A percentile compares a stretch with the other conserved stretches of the same genome.
These are phyloP conservation scores for Tetranychus piercei DNA, from an alignment of 2,888 invertebrate species.

Conservation along the genomic window DNA sequence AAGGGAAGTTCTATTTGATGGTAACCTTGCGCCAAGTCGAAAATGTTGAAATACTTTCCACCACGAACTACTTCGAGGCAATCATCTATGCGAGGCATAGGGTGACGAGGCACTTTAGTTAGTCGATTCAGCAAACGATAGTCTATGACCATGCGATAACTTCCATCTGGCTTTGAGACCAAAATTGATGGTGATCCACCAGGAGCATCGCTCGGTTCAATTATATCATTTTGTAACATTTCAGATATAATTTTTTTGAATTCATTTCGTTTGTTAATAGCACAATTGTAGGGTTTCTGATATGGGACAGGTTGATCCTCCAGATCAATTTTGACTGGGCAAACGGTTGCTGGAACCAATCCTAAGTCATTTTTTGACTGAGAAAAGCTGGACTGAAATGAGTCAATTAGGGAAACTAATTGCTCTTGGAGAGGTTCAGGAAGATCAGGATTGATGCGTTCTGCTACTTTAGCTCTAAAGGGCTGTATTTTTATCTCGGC, in stretches of 20 bases:
- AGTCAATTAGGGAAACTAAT: neutral
- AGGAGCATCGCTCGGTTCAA: neutral
- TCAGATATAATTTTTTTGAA: neutral
- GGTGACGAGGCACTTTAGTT: neutral
- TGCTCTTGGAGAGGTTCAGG: neutral
- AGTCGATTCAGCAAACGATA: neutral
- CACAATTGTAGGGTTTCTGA: neutral
- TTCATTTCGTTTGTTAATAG: neutral
- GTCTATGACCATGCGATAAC: neutral
- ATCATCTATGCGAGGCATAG: neutral
- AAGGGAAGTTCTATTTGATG: neutral
- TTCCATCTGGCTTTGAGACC: neutral
- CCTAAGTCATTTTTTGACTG: neutral
- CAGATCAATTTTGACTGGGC: neutral
- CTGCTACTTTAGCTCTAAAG: neutral
- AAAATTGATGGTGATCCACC: neutral
- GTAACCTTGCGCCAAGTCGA: neutral
- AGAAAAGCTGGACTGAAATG: neutral
- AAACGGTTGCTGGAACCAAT: neutral
- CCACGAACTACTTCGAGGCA: neutral
- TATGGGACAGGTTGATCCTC: neutral
- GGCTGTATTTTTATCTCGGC: neutral
- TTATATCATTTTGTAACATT: neutral
- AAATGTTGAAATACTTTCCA: neutral
- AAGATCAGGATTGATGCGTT: neutral